Evolutionary conservation across 1,140 invertebrate genomes (phyloP).

Genomic region (Copidosoma floridanum): DNA sequence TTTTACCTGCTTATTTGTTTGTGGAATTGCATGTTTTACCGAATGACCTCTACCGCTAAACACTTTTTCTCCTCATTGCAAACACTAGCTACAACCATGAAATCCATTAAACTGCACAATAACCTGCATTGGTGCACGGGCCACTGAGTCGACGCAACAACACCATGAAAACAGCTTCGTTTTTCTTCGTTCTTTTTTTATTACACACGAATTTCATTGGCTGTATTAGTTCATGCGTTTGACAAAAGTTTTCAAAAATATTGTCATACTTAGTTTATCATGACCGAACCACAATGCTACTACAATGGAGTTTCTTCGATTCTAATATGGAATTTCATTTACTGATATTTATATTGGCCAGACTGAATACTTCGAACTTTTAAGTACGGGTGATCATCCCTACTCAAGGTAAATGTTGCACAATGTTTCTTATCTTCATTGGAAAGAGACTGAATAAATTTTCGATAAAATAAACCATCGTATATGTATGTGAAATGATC

Average conservation of each 20-base stretch:
- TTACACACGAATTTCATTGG: not conserved
- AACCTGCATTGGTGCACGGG: not conserved
- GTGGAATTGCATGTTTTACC: not conserved
- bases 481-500: too few species aligned
- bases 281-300: not conserved
- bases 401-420: constrained; percentile 24
- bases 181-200: not conserved
- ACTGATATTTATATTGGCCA: constrained; percentile 29
- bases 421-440: not conserved
- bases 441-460: constrained; percentile 1
- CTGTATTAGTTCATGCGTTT: not conserved
- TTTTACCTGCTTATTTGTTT: not conserved
- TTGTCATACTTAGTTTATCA: not conserved
- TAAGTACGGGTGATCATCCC: constrained; percentile 23
- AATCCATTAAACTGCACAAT: constrained; percentile 5
- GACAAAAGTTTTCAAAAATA: not conserved
- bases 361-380: constrained; percentile 21
- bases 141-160: constrained; percentile 3
- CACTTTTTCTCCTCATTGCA: constrained; percentile 1
- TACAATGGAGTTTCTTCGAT: not conserved
- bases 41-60: not conserved
- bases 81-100: constrained; percentile 5
- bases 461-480: too few species aligned
- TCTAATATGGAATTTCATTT: constrained; percentile 30
- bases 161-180: not conserved